These are phyloP conservation scores for Drosophila longiperda DNA, from an alignment of 2,888 invertebrate genomes.

Conservation along the genomic window DNA sequence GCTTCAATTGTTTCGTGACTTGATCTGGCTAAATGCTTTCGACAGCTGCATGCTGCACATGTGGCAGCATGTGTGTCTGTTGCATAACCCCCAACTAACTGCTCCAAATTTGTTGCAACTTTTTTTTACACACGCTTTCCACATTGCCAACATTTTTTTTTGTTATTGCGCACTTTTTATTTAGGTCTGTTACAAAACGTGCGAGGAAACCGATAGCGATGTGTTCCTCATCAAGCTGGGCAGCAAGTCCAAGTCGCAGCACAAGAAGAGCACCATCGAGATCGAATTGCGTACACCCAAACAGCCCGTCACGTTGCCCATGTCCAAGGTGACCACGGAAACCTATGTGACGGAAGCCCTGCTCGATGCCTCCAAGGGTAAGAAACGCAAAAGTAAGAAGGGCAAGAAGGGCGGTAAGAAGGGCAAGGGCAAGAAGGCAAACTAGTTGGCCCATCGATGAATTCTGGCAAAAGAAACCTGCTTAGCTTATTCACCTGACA, in stretches of 20 bases:
- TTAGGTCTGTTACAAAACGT: constrained; percentile 84
- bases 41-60: constrained; percentile 31
- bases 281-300: constrained; percentile 91
- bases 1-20: constrained; percentile 51
- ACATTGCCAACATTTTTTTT: constrained; percentile 23
- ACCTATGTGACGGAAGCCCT: constrained; percentile 88
- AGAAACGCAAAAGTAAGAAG: constrained; percentile 26
- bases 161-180: constrained; percentile 13
- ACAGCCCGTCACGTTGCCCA: constrained; percentile 87
- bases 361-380: constrained; percentile 59
- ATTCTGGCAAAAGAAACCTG: not conserved
- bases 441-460: not conserved
- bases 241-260: constrained; percentile 89
- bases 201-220: constrained; percentile 89
- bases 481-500: not conserved
- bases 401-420: constrained; percentile 14
- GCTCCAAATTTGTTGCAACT: constrained; percentile 56
- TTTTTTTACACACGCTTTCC: constrained; percentile 12
- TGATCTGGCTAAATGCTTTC: constrained; percentile 41
- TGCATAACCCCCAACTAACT: constrained; percentile 51
- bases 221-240: constrained; percentile 90
- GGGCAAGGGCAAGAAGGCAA: constrained; percentile 19
- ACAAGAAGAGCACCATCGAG: constrained; percentile 89
- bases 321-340: constrained; percentile 88
- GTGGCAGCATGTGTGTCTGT: constrained; percentile 22